These are phyloP conservation scores for Jordanella pulchra DNA, from an alignment of 2,797 vertebrate genomes.

Conservation along the genomic window DNA sequence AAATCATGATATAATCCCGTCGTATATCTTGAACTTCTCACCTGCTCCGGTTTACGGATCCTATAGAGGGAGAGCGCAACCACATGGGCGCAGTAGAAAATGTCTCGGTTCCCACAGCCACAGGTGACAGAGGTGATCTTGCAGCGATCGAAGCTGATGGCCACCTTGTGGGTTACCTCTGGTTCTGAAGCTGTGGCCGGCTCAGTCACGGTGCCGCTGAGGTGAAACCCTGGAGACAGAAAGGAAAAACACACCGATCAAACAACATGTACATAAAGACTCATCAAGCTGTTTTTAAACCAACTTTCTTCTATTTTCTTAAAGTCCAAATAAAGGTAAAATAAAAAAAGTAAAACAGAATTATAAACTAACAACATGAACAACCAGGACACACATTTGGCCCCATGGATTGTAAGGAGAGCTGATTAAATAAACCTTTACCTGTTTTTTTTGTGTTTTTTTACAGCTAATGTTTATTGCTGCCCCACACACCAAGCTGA, in stretches of 20 bases:
- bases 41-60: slow-evolving; percentile 97
- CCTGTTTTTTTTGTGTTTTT: no score
- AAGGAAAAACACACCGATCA: neutral
- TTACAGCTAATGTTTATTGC: slow-evolving; percentile 42
- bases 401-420: slow-evolving; percentile 4
- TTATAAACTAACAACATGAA: no score
- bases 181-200: slow-evolving; percentile 88
- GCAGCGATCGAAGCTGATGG: slow-evolving; percentile 99
- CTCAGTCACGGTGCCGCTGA: slow-evolving; percentile 96
- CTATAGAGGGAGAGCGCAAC: slow-evolving; percentile 97
- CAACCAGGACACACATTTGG: slow-evolving; percentile 4
- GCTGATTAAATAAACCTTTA: slow-evolving; percentile 25
- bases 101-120: slow-evolving; percentile 96
- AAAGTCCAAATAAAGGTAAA: slow-evolving; percentile 1
- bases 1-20: neutral
- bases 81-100: slow-evolving; percentile 98
- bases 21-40: slow-evolving; percentile 60
- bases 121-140: slow-evolving; percentile 99
- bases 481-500: slow-evolving; percentile 4
- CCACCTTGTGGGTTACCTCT: slow-evolving; percentile 94
- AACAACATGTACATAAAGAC: no score
- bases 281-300: no score
- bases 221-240: slow-evolving; percentile 89
- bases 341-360: slow-evolving; percentile 42
- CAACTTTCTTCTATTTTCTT: neutral